Evolutionary conservation across 2,888 invertebrate species (phyloP), one percentile per base, ranked within the genome.

Genomic region (Epiblema foenella): DNA sequence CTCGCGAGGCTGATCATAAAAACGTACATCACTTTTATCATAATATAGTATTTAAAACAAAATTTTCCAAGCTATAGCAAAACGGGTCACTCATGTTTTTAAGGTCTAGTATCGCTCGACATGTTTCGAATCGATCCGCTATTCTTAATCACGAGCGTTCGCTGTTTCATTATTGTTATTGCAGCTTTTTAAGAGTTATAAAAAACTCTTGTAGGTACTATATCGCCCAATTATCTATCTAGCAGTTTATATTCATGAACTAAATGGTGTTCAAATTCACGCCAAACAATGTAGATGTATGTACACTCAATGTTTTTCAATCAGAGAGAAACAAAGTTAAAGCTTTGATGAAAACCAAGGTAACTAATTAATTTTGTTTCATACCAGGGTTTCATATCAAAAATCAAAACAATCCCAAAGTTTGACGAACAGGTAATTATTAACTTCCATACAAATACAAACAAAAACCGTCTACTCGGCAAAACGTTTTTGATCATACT

Each of bases 261-360:
- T 56, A 62, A 56, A 62, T 68, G 57, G 49, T 37, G 46, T 59
- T 66, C 39, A 70, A 60, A 54, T 65, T 60, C 46, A 59, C 65
- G 20, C n/a, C 33, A 60, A 65, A 69, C 42, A 42, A 65, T 69
- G 51, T 51, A 64, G 52, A 64, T 58, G 58, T 64, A 58, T 52
- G 68, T 68, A 62, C 18, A 62, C 46, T 62, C 68, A 62, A 59
- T 65, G 24, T 66, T 70, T 70, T 70, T 66, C 65, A 65, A 70
- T 70, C 70, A 70, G 46, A 54, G 65, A 58, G 51, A 37, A 70
- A 65, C 70, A 65, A 52, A 65, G 42, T 52, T 69, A 24, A 49
- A 69, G 39, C 51, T 63, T 69, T 65, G 59, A 60, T 70, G 58
- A 70, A 70, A 64, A 59, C 65, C 65, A 65, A 56, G 65, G 70